phyloP scores from a whole-genome alignment of 2,113 vertebrate species.

The Ancistrus triradiatus region DNA sequence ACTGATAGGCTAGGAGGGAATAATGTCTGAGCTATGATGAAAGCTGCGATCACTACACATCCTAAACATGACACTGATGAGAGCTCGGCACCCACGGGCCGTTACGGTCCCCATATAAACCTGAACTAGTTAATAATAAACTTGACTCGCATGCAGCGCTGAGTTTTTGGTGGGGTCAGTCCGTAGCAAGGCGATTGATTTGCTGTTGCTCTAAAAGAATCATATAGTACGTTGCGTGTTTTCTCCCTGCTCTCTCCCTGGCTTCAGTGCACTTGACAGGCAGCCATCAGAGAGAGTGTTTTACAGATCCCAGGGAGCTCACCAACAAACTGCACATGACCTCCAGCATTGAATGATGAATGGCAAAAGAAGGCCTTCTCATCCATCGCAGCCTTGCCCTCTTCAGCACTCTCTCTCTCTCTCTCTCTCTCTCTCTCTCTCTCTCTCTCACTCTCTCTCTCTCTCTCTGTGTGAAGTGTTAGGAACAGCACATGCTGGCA shows the following conservation, averaged over 20 bases:
- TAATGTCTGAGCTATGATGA: constrained; percentile 28
- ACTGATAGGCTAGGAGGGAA: constrained; percentile 28
- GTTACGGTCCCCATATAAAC: constrained; percentile 6
- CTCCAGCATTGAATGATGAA: constrained; percentile 72
- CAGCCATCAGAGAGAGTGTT: constrained; percentile 61
- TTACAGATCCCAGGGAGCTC: constrained; percentile 68
- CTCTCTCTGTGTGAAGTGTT: constrained; percentile 55
- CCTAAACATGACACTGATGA: constrained; percentile 27
- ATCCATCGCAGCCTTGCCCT: constrained; percentile 62
- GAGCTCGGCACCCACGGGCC: constrained; percentile 6
- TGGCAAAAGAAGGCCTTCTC: constrained; percentile 63
- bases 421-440: too few species aligned
- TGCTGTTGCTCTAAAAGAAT: constrained; percentile 39
- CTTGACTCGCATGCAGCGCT: background rate
- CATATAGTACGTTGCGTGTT: constrained; percentile 37
- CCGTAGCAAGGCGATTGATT: constrained; percentile 39
- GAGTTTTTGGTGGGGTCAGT: background rate
- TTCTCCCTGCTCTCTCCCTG: constrained; percentile 42
- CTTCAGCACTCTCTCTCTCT: constrained; percentile 49
- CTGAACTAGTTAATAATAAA: constrained; percentile 28
- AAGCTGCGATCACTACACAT: constrained; percentile 27
- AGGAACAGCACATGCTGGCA: constrained; percentile 43
- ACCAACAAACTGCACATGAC: constrained; percentile 71
- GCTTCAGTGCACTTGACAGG: constrained; percentile 55
- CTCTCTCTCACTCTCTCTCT: too few species aligned